phyloP scores from a whole-genome alignment of 2,888 invertebrate species.

The Acronicta aceris region DNA sequence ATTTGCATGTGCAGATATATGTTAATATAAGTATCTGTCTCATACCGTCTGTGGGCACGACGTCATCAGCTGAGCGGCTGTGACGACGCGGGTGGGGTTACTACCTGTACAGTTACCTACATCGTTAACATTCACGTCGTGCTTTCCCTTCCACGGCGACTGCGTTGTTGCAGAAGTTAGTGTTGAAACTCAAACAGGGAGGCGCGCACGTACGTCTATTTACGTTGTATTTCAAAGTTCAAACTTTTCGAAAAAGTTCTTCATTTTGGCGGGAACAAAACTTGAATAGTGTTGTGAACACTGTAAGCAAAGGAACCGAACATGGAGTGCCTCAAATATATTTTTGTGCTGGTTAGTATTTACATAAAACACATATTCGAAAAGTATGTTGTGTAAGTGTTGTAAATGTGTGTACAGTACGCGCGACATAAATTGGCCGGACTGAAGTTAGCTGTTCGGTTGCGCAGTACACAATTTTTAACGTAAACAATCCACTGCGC shows the following conservation, averaged over 20 bases:
- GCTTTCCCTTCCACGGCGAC: slow-evolving; percentile 61
- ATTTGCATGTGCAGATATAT: too few species aligned
- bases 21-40: not conserved
- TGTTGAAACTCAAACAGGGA: slow-evolving; percentile 27
- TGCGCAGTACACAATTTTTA: too few species aligned
- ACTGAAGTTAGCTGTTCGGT: too few species aligned
- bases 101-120: slow-evolving; percentile 12
- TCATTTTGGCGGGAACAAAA: slow-evolving; percentile 6
- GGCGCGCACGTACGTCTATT: slow-evolving; percentile 27
- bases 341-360: slow-evolving; percentile 56
- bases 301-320: slow-evolving; percentile 6
- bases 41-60: not conserved
- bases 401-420: slow-evolving; percentile 35
- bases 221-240: not conserved
- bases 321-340: slow-evolving; percentile 57
- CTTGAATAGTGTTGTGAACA: slow-evolving; percentile 4
- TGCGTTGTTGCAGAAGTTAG: slow-evolving; percentile 39
- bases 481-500: too few species aligned
- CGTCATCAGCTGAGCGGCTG: not conserved
- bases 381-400: slow-evolving; percentile 41
- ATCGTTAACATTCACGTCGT: slow-evolving; percentile 71
- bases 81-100: not conserved
- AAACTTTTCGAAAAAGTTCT: slow-evolving; percentile 9
- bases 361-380: not conserved
- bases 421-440: too few species aligned